A percentile compares a stretch with the other conserved stretches of the same genome.
Conservation (phyloP, 2,888 invertebrate species). For the Zeuzera pyrina region DNA sequence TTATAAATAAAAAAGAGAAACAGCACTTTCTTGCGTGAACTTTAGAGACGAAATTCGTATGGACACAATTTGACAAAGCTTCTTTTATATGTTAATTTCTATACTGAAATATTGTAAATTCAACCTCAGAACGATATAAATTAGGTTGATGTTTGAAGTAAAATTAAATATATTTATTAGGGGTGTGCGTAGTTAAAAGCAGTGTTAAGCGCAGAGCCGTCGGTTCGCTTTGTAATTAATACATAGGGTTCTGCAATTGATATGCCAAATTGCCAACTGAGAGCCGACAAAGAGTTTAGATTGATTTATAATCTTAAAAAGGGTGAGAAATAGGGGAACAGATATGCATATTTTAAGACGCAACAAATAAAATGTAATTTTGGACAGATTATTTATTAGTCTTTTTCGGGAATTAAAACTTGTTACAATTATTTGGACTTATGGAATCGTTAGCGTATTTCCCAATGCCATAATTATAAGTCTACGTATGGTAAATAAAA, state of each 20-base stretch:
- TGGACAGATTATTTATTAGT: no score
- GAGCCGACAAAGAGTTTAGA: conserved; percentile 31
- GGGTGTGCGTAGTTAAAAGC: conserved; percentile 54
- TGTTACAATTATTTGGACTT: no score
- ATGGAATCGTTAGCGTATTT: no score
- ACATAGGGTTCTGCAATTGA: conserved; percentile 60
- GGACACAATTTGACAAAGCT: conserved; percentile 9
- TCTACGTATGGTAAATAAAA: no score
- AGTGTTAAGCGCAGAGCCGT: conserved; percentile 43
- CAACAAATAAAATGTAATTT: no score
- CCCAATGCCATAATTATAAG: no score
- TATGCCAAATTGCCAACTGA: conserved; percentile 54
- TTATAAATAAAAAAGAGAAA: conserved; percentile 17
- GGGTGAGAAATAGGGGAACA: background rate
- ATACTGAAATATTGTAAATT: conserved; percentile 20
- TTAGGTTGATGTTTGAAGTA: conserved; percentile 22
- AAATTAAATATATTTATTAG: conserved; percentile 25
- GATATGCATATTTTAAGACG: no score
- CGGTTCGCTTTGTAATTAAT: conserved; percentile 65
- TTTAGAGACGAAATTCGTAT: no score
- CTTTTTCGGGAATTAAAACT: no score
- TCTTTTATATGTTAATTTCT: conserved; percentile 51
- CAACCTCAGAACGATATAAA: conserved; percentile 13
- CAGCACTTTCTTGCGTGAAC: no score
- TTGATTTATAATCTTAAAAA: no score